phyloP scores from a whole-genome alignment of 2,888 invertebrate species.

The Morinoia aosen region DNA sequence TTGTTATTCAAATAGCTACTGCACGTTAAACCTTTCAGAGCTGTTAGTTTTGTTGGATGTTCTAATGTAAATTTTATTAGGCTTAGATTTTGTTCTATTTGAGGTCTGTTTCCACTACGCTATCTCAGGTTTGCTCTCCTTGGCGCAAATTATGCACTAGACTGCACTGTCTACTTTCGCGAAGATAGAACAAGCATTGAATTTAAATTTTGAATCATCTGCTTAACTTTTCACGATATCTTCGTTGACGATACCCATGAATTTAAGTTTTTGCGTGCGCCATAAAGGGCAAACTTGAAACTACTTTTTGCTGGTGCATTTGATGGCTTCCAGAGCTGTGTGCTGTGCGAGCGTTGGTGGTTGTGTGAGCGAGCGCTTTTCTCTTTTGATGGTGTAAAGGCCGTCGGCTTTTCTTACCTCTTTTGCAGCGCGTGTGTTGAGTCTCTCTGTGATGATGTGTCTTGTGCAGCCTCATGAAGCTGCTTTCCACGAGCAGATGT shows the following conservation, averaged over 20 bases:
- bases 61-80: background rate
- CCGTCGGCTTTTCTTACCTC: constrained; percentile 22
- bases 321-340: background rate
- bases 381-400: background rate
- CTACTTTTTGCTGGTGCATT: background rate
- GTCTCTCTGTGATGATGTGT: constrained; percentile 27
- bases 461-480: constrained; percentile 50
- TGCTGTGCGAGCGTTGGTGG: background rate
- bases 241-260: background rate
- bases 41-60: background rate
- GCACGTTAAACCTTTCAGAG: background rate
- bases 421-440: constrained; percentile 43
- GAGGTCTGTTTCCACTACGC: background rate
- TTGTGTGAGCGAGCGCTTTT: background rate
- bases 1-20: background rate
- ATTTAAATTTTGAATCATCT: too few species aligned
- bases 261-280: background rate
- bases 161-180: background rate
- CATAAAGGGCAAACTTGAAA: background rate
- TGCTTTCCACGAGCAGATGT: constrained; percentile 30
- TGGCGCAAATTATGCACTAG: background rate
- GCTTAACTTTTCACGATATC: too few species aligned
- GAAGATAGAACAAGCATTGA: background rate
- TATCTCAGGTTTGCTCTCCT: background rate
- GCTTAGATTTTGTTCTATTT: background rate